Conservation (phyloP, 2,113 vertebrate species). For the Eira barbara region DNA sequence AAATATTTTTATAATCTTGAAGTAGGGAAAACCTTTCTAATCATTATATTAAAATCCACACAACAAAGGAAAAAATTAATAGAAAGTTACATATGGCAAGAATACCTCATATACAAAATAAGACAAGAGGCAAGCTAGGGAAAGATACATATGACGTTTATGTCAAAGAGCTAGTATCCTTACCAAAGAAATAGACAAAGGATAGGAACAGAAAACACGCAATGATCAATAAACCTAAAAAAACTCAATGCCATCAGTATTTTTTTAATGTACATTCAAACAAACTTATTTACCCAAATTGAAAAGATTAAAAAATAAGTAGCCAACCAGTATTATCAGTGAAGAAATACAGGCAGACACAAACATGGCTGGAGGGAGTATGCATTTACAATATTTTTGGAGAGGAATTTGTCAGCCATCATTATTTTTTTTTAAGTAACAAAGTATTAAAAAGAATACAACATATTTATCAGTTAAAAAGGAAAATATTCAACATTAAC, state of each 20-base stretch:
- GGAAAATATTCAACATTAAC: conserved; percentile 56
- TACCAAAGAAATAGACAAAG: conserved; percentile 13
- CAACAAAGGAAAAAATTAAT: conserved; percentile 16
- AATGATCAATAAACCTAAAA: neutral
- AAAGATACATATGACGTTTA: neutral
- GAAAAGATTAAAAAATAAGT: neutral
- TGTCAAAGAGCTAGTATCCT: neutral
- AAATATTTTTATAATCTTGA: conserved; percentile 30
- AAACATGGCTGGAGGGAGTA: neutral
- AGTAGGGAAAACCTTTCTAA: neutral
- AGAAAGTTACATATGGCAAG: neutral
- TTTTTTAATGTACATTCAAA: neutral
- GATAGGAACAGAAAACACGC: conserved; percentile 25
- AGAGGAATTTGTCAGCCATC: neutral
- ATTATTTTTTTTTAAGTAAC: neutral
- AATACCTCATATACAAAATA: neutral
- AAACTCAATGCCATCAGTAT: neutral
- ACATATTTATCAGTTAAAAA: conserved; percentile 38
- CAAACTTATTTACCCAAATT: neutral
- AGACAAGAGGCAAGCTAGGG: neutral
- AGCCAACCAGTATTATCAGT: neutral
- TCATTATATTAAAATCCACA: neutral
- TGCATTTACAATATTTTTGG: neutral
- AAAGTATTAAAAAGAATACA: neutral
- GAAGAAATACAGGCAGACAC: conserved; percentile 22